phyloP scores from a whole-genome alignment of 1,140 invertebrate species.

The Cardiocondyla obscurior region DNA sequence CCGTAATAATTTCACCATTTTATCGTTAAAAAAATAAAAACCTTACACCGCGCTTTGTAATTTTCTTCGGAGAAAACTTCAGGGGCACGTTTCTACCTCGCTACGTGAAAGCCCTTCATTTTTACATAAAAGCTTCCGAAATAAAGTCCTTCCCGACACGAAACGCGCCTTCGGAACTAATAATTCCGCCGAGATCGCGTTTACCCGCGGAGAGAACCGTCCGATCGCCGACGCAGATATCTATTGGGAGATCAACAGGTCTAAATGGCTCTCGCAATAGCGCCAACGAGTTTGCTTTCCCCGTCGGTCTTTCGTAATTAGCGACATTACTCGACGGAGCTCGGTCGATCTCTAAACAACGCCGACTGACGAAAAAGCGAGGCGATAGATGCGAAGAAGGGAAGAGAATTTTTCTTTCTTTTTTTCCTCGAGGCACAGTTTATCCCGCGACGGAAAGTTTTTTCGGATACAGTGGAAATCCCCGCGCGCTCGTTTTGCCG shows the following conservation, averaged over 20 bases:
- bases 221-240: conserved; percentile 27
- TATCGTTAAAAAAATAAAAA: background rate
- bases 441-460: conserved; percentile 37
- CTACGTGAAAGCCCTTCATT: background rate
- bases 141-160: background rate
- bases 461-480: conserved; percentile 27
- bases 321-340: conserved; percentile 30
- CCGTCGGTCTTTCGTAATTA: conserved; percentile 44
- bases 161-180: background rate
- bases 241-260: conserved; percentile 53
- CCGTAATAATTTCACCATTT: background rate
- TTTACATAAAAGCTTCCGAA: background rate
- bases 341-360: conserved; percentile 26
- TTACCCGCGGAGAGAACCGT: conserved; percentile 13
- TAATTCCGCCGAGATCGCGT: conserved; percentile 23
- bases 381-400: background rate
- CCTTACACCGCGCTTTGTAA: no score
- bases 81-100: background rate
- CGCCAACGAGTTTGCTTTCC: conserved; percentile 34
- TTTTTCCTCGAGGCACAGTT: conserved; percentile 20
- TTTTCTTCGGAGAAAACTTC: background rate
- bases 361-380: background rate
- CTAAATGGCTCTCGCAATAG: conserved; percentile 45
- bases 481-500: conserved; percentile 2
- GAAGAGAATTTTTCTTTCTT: no score